Evolutionary conservation across 30 jellyfish, hydroid and myxozoan genomes (phyloP).

Genomic region (Pelagia noctiluca): DNA sequence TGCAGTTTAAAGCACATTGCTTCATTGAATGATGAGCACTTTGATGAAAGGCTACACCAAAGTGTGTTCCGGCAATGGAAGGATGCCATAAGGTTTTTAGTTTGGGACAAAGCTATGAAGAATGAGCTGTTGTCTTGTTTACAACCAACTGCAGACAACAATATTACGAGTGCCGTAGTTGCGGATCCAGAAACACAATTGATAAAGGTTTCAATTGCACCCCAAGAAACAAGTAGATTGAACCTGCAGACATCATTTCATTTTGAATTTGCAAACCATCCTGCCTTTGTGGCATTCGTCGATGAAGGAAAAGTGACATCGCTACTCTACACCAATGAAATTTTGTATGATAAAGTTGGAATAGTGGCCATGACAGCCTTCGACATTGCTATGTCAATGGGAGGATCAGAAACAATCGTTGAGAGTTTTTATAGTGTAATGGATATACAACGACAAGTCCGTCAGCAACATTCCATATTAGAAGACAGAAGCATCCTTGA

Average conservation of each 20-base stretch:
- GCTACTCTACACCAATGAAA: not conserved
- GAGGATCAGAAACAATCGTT: not conserved
- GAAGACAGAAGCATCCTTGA: not conserved
- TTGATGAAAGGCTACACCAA: not conserved
- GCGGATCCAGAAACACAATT: not conserved
- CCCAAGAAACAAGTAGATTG: not conserved
- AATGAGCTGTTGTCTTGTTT: not conserved
- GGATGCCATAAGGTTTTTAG: not conserved
- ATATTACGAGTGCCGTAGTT: not conserved
- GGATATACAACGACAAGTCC: not conserved
- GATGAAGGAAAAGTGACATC: not conserved
- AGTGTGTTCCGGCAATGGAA: constrained; percentile 1
- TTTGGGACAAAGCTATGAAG: not conserved
- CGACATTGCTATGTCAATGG: not conserved
- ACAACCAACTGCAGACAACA: not conserved
- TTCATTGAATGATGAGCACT: not conserved
- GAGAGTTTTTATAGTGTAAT: not conserved
- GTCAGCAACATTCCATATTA: not conserved
- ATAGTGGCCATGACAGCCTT: not conserved
- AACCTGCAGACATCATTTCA: not conserved
- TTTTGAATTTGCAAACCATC: not conserved
- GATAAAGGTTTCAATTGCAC: not conserved
- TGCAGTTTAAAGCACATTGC: not conserved
- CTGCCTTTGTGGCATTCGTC: not conserved
- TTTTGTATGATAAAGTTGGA: not conserved